phyloP scores from a whole-genome alignment of 1,140 invertebrate species.

The Drosophila santomea region DNA sequence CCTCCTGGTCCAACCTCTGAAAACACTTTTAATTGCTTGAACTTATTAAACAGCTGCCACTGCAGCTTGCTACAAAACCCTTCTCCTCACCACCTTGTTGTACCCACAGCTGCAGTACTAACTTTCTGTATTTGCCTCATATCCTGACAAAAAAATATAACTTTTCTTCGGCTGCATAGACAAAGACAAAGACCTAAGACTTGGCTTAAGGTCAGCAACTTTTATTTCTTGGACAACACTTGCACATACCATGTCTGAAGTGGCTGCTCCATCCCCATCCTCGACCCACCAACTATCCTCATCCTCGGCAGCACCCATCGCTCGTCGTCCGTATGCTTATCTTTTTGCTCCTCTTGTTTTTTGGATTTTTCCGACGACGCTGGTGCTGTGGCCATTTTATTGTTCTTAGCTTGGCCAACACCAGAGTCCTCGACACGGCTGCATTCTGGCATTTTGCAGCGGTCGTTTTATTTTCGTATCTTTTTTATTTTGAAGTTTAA shows the following conservation, averaged over 20 bases:
- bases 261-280: constrained; percentile 46
- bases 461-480: constrained; percentile 62
- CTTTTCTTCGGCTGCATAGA: constrained; percentile 67
- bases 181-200: constrained; percentile 64
- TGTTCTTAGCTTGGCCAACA: constrained; percentile 78
- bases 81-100: not conserved
- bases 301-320: constrained; percentile 34
- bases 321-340: constrained; percentile 69
- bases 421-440: constrained; percentile 66
- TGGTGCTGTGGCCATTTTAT: constrained; percentile 63
- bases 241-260: constrained; percentile 66
- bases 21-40: constrained; percentile 78
- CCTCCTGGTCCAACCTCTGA: constrained; percentile 62
- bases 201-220: constrained; percentile 76
- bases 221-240: constrained; percentile 82
- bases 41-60: constrained; percentile 81
- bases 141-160: constrained; percentile 42
- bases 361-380: constrained; percentile 12
- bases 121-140: constrained; percentile 45
- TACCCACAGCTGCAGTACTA: constrained; percentile 18
- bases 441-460: constrained; percentile 81
- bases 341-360: constrained; percentile 45
- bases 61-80: constrained; percentile 42
- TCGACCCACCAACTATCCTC: constrained; percentile 12
- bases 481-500: constrained; percentile 71